These are phyloP conservation scores for Hydrotaea cyrtoneurina DNA, from an alignment of 2,888 invertebrate genomes.

Conservation along the genomic window DNA sequence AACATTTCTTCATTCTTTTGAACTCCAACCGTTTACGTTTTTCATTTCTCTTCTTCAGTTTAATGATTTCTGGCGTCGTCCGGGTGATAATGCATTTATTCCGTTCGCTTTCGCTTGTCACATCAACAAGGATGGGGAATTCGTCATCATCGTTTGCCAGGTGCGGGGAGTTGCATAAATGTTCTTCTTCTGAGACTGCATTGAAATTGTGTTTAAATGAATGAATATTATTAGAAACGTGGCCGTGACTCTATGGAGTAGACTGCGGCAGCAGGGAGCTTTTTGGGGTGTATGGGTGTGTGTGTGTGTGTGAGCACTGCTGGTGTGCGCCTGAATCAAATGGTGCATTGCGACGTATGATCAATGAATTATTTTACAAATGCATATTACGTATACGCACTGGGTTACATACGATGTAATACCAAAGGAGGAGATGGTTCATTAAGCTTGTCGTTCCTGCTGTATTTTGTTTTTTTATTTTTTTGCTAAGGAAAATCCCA, in stretches of 20 bases:
- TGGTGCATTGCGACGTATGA: background rate
- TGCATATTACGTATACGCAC: background rate
- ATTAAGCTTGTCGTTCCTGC: no score
- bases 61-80: background rate
- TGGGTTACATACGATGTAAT: background rate
- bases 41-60: background rate
- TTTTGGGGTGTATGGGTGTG: background rate
- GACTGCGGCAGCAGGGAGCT: background rate
- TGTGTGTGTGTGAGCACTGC: no score
- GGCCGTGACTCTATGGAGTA: background rate
- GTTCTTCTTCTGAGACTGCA: background rate
- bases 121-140: background rate
- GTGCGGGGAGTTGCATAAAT: constrained; percentile 13
- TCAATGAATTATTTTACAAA: background rate
- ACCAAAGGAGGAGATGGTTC: background rate
- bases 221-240: background rate
- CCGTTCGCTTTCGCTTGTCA: background rate
- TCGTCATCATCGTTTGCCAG: background rate
- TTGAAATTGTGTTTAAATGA: background rate
- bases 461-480: no score
- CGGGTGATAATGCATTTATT: background rate
- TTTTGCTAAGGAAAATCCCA: no score
- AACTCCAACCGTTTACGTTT: background rate
- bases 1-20: constrained; percentile 4
- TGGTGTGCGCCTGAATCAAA: background rate